Conservation (phyloP, 2,797 vertebrate genomes). For the Triplophysa yarkandensis region DNA sequence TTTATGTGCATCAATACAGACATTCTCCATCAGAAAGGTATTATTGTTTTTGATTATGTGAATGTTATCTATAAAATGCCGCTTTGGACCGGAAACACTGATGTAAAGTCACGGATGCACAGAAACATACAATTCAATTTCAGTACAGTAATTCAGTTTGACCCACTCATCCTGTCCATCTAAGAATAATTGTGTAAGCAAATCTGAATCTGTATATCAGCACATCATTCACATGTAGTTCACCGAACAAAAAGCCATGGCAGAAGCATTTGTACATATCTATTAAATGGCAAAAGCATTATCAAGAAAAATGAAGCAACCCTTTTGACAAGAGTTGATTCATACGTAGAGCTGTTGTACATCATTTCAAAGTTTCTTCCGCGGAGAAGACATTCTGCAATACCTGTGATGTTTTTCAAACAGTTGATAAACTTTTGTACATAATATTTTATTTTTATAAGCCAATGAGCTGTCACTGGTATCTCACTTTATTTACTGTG, state of each 20-base stretch:
- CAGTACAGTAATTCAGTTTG: conserved; percentile 55
- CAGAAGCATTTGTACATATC: conserved; percentile 40
- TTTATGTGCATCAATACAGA: conserved; percentile 1
- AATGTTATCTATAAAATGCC: background rate
- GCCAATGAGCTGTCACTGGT: conserved; percentile 60
- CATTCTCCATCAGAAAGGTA: background rate
- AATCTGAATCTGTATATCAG: conserved; percentile 33
- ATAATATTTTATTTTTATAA: conserved; percentile 83
- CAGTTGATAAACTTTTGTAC: conserved; percentile 67
- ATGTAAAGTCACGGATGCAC: conserved; percentile 4
- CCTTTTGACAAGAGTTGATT: conserved; percentile 40
- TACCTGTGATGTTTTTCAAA: conserved; percentile 53
- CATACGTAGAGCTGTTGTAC: conserved; percentile 9
- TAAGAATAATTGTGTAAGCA: conserved; percentile 33
- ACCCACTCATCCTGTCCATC: conserved; percentile 17
- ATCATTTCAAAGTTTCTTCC: conserved; percentile 50
- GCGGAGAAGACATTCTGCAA: conserved; percentile 49
- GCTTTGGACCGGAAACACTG: conserved; percentile 5
- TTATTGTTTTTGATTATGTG: background rate
- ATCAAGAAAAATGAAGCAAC: conserved; percentile 6
- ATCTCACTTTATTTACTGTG: conserved; percentile 64
- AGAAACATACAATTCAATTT: conserved; percentile 22
- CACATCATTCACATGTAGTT: conserved; percentile 12
- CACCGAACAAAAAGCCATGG: conserved; percentile 22
- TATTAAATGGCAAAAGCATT: conserved; percentile 25